Percentiles rank a stretch among this genome's conserved stretches.
These are phyloP conservation scores for Leucoraja ocellata DNA, from an alignment of 2,797 vertebrate species.

Conservation along the genomic window DNA sequence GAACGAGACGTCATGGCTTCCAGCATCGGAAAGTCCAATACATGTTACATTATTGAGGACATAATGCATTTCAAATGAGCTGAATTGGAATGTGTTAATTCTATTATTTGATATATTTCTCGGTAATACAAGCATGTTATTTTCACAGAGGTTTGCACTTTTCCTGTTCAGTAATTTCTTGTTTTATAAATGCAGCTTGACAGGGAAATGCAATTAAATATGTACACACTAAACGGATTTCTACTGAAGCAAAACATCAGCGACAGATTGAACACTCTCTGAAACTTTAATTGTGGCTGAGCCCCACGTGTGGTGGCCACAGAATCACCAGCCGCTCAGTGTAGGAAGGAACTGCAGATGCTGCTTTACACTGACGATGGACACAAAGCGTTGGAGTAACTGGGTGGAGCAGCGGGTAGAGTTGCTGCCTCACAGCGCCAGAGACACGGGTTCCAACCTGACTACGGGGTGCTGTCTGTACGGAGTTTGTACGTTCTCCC, in stretches of 20 bases:
- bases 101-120: conserved; percentile 10
- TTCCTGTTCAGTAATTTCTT: conserved; percentile 22
- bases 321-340: too few species aligned
- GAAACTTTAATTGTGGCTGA: neutral
- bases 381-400: too few species aligned
- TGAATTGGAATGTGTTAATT: conserved; percentile 14
- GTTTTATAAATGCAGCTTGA: conserved; percentile 19
- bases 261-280: neutral
- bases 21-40: neutral
- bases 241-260: neutral
- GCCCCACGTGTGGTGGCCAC: neutral
- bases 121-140: neutral
- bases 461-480: too few species aligned
- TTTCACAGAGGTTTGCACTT: neutral
- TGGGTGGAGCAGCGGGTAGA: too few species aligned
- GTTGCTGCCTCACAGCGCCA: too few species aligned
- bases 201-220: conserved; percentile 26
- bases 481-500: too few species aligned
- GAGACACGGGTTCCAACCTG: too few species aligned
- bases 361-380: too few species aligned
- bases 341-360: too few species aligned
- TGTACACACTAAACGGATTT: neutral
- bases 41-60: neutral
- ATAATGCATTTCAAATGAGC: conserved; percentile 18
- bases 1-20: neutral